Evolutionary conservation across 2,797 vertebrate genomes (phyloP).

Genomic region (Lepus townsendii): DNA sequence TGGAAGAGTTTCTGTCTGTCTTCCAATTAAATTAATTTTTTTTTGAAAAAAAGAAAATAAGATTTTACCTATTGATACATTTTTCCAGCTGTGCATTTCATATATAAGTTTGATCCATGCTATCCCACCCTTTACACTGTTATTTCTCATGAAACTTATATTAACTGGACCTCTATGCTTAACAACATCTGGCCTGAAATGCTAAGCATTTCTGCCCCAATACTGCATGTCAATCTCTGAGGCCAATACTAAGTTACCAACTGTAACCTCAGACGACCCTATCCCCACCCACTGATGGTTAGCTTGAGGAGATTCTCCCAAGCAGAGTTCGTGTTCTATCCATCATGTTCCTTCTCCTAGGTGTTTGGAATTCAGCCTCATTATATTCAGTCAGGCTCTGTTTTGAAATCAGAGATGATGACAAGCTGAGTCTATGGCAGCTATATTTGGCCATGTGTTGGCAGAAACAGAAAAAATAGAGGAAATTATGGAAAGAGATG

Average conservation of each 20-base stretch:
- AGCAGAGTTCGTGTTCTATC: no score
- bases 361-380: neutral
- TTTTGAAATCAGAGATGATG: neutral
- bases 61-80: neutral
- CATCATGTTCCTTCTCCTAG: neutral
- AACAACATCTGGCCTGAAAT: neutral
- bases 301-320: neutral
- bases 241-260: neutral
- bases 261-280: neutral
- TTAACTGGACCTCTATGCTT: neutral
- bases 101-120: neutral
- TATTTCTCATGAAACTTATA: neutral
- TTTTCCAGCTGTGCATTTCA: neutral
- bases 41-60: neutral
- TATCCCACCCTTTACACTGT: neutral
- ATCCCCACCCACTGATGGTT: neutral
- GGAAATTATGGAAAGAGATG: neutral
- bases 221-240: neutral
- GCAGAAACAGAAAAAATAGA: neutral
- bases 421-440: neutral
- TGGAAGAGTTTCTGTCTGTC: no score
- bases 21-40: no score
- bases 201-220: neutral
- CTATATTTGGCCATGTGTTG: neutral
- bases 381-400: neutral